These are phyloP conservation scores for Mamestra configurata DNA, from an alignment of 1,140 invertebrate species.

Conservation along the genomic window DNA sequence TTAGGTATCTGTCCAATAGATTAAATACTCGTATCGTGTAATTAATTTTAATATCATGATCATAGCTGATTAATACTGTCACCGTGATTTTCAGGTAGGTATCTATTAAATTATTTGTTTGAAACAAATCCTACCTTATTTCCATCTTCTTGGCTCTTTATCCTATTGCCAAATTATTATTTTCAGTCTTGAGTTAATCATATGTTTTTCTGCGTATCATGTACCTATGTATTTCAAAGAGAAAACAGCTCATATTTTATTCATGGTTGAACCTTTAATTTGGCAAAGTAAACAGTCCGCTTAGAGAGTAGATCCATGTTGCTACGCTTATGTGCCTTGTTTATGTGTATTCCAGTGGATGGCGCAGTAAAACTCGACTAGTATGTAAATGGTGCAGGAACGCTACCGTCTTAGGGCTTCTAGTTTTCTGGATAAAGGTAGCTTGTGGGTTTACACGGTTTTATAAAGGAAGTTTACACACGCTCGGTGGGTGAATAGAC, in stretches of 20 bases:
- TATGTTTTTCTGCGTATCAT: neutral
- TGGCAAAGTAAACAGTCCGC: conserved; percentile 11
- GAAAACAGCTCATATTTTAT: conserved; percentile 43
- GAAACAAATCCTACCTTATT: too few relatives aligned
- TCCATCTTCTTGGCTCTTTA: too few relatives aligned
- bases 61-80: too few relatives aligned
- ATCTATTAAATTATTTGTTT: too few relatives aligned
- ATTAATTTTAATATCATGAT: too few relatives aligned
- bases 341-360: neutral
- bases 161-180: neutral
- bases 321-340: neutral
- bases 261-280: conserved; percentile 30
- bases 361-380: conserved; percentile 5
- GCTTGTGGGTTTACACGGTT: neutral
- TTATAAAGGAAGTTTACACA: neutral
- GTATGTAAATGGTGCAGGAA: conserved; percentile 4
- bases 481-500: too few relatives aligned
- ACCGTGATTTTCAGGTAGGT: too few relatives aligned
- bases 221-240: neutral
- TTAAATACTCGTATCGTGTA: too few relatives aligned
- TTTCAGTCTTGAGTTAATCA: neutral
- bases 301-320: neutral
- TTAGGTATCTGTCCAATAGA: too few relatives aligned
- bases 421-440: neutral
- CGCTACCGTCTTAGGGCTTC: neutral